Conservation (phyloP, 2,888 invertebrate genomes). For the Eupithecia centaureata region DNA sequence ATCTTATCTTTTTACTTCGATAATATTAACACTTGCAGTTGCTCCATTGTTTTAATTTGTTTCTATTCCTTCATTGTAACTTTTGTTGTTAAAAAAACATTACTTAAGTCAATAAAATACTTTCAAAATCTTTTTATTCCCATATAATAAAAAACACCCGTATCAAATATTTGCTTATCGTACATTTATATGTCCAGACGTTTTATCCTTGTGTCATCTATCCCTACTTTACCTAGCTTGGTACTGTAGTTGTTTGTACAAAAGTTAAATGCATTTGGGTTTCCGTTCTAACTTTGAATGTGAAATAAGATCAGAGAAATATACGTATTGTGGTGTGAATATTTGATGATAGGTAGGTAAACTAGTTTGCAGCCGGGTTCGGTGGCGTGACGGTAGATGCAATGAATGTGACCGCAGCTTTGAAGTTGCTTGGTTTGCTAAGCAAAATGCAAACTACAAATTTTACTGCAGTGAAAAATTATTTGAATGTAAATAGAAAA, state of each 20-base stretch:
- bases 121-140: too few species aligned
- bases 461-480: not conserved
- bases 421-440: not conserved
- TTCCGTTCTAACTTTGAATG: constrained; percentile 15
- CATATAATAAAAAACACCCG: too few species aligned
- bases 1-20: too few species aligned
- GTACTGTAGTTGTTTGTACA: not conserved
- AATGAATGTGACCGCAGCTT: not conserved
- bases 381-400: not conserved
- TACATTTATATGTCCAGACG: too few species aligned
- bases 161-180: too few species aligned
- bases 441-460: not conserved
- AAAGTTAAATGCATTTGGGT: constrained; percentile 1
- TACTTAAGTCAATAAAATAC: too few species aligned
- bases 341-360: not conserved
- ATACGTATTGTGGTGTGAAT: not conserved
- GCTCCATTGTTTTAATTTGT: too few species aligned
- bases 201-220: not conserved
- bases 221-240: not conserved
- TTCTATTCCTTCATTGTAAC: too few species aligned
- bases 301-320: constrained; percentile 21
- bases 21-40: too few species aligned
- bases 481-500: not conserved
- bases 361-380: not conserved
- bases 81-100: too few species aligned